Evolutionary conservation across 2,113 vertebrate genomes (phyloP).

Genomic region (Cololabis saira): DNA sequence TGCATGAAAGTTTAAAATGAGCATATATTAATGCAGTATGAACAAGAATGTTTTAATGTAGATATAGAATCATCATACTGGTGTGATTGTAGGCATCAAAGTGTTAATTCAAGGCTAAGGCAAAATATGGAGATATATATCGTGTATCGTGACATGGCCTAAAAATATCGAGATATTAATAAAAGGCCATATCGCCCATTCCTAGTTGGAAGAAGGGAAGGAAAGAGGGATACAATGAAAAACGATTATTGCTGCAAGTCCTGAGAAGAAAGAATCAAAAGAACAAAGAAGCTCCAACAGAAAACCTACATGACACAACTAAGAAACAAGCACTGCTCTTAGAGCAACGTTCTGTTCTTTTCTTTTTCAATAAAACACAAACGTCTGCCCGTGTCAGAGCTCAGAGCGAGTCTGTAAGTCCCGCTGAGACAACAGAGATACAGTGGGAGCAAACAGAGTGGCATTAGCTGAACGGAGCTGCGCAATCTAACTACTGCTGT

Average conservation of each 20-base stretch:
- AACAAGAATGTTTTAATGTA: no score
- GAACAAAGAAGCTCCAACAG: background rate
- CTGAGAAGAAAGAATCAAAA: conserved; percentile 3
- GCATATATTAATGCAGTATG: no score
- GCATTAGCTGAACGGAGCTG: conserved; percentile 11
- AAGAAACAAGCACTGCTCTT: conserved; percentile 11
- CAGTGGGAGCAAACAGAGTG: conserved; percentile 5
- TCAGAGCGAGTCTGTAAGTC: conserved; percentile 22
- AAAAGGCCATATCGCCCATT: no score
- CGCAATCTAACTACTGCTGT: background rate
- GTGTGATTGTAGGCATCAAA: no score
- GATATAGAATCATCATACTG: no score
- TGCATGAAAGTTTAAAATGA: no score
- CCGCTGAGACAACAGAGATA: conserved; percentile 7
- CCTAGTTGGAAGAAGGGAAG: background rate
- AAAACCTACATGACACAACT: background rate
- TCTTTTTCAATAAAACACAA: conserved; percentile 22
- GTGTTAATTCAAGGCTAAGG: no score
- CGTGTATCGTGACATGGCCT: no score
- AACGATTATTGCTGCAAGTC: conserved; percentile 19
- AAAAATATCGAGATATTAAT: no score
- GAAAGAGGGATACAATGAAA: background rate
- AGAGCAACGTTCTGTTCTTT: background rate
- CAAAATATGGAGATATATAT: no score
- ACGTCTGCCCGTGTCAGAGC: conserved; percentile 31